Evolutionary conservation across 2,888 invertebrate genomes (phyloP).

Genomic region (Neuroscelio doddi): DNA sequence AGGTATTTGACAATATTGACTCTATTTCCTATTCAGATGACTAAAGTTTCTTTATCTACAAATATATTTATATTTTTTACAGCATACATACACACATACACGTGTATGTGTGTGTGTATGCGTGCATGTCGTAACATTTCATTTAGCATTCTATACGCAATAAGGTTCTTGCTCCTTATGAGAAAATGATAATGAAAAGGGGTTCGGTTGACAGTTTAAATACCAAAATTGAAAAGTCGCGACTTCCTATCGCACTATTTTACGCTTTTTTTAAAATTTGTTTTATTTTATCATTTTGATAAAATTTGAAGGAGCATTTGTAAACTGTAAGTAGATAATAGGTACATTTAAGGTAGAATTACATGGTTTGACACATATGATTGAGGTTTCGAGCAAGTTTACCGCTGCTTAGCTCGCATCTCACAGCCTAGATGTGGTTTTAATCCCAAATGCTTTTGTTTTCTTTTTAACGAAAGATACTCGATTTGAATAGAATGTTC

Average conservation of each 20-base stretch:
- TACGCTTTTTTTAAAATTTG: no score
- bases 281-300: slow-evolving; percentile 1
- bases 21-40: slow-evolving; percentile 68
- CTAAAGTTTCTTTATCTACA: slow-evolving; percentile 68
- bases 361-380: slow-evolving; percentile 71
- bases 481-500: no score
- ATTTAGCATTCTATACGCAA: slow-evolving; percentile 7
- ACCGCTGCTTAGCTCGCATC: slow-evolving; percentile 68
- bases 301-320: slow-evolving; percentile 27
- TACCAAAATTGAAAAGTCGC: slow-evolving; percentile 11
- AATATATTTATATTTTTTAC: slow-evolving; percentile 59
- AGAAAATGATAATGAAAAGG: slow-evolving; percentile 6
- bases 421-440: slow-evolving; percentile 70
- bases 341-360: slow-evolving; percentile 62
- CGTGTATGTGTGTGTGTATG: slow-evolving; percentile 14
- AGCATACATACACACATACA: slow-evolving; percentile 18
- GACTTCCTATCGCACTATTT: slow-evolving; percentile 5
- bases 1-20: slow-evolving; percentile 69
- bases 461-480: slow-evolving; percentile 52
- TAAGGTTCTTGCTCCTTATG: slow-evolving; percentile 14
- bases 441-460: slow-evolving; percentile 50
- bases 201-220: background rate
- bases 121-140: slow-evolving; percentile 13
- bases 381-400: slow-evolving; percentile 70
- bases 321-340: slow-evolving; percentile 36